These are phyloP conservation scores for Moxostoma hubbsi DNA, from an alignment of 2,797 vertebrate species.

Conservation along the genomic window DNA sequence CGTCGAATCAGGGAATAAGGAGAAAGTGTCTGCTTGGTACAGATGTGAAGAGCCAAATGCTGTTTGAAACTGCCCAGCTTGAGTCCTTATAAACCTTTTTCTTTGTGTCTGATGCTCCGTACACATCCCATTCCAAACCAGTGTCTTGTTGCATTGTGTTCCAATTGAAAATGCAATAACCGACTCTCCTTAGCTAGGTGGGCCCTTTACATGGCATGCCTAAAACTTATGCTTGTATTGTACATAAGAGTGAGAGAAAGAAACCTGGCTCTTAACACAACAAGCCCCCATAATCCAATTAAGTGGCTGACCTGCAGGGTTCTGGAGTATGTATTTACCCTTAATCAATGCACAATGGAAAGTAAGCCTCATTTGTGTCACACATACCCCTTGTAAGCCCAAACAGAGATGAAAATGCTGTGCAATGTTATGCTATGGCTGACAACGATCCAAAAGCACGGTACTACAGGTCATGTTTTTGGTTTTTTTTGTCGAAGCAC, in stretches of 20 bases:
- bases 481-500: conserved; percentile 6
- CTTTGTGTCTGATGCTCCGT: conserved; percentile 63
- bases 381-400: conserved; percentile 1
- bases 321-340: conserved; percentile 70
- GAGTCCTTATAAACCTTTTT: conserved; percentile 63
- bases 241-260: conserved; percentile 55
- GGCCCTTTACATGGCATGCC: conserved; percentile 67
- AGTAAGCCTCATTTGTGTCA: conserved; percentile 62
- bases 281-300: conserved; percentile 59
- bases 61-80: conserved; percentile 72
- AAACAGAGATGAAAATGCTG: conserved; percentile 10
- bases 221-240: conserved; percentile 68
- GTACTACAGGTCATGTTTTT: conserved; percentile 49
- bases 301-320: conserved; percentile 64
- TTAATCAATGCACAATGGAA: conserved; percentile 67
- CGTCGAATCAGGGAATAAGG: conserved; percentile 63
- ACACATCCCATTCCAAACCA: conserved; percentile 60
- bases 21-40: conserved; percentile 66
- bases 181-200: conserved; percentile 59
- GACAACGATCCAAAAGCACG: conserved; percentile 16
- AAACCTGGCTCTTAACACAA: conserved; percentile 49
- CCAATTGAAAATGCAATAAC: conserved; percentile 72
- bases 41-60: conserved; percentile 63
- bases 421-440: conserved; percentile 21
- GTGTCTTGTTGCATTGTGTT: conserved; percentile 65